Conservation (phyloP, 2,888 invertebrate genomes). For the Sicus ferrugineus region DNA sequence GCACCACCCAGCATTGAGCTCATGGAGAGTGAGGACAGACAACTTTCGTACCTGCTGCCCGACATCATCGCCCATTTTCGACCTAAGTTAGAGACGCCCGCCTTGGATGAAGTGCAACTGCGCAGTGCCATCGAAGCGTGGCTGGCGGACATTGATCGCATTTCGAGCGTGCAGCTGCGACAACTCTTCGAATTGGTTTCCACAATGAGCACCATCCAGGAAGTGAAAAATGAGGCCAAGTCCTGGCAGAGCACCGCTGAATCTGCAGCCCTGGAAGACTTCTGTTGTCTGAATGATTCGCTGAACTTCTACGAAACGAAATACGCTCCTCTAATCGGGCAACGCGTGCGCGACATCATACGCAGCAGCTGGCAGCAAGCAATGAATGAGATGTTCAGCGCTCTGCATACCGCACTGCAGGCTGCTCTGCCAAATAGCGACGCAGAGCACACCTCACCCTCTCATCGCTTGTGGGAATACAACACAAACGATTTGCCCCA, state of each 20-base stretch:
- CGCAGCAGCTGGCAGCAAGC: slow-evolving; percentile 61
- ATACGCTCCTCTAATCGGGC: slow-evolving; percentile 78
- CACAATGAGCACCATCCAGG: slow-evolving; percentile 75
- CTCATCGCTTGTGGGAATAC: slow-evolving; percentile 72
- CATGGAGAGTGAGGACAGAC: slow-evolving; percentile 69
- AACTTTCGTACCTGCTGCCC: slow-evolving; percentile 70
- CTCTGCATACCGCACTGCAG: slow-evolving; percentile 64
- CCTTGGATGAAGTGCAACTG: slow-evolving; percentile 56
- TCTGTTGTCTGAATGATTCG: slow-evolving; percentile 68
- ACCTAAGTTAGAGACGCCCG: slow-evolving; percentile 54
- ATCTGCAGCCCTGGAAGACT: slow-evolving; percentile 72
- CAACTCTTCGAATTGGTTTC: slow-evolving; percentile 72
- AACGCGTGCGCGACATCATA: slow-evolving; percentile 72
- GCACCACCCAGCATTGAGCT: slow-evolving; percentile 68
- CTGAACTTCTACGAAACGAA: slow-evolving; percentile 76
- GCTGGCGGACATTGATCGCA: slow-evolving; percentile 71
- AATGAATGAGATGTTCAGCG: slow-evolving; percentile 63
- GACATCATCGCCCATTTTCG: slow-evolving; percentile 65
- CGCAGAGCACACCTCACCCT: not conserved
- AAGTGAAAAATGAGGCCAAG: slow-evolving; percentile 75
- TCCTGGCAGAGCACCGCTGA: slow-evolving; percentile 71
- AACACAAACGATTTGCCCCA: slow-evolving; percentile 68
- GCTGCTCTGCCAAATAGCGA: slow-evolving; percentile 44
- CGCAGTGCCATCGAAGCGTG: slow-evolving; percentile 69
- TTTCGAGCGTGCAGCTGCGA: slow-evolving; percentile 69